Base-by-base conservation (phyloP, 2,888 invertebrate species). In the Monopis laevigella region DNA sequence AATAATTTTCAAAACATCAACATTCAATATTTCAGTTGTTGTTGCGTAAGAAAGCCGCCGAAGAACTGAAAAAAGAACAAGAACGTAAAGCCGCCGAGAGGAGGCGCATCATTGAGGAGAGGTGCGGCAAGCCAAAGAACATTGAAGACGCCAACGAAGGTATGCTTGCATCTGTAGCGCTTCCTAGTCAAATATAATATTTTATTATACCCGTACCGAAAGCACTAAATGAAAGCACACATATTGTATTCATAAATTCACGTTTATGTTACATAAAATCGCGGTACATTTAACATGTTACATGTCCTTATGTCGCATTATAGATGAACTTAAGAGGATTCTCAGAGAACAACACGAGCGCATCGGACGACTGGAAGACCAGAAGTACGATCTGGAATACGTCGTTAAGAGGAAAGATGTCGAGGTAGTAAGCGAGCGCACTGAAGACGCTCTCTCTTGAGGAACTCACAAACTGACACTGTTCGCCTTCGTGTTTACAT, bases 11-110 rank as follows among this genome's bases (percentile, higher is more conserved):
- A 21, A 32, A 24, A 38, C 12, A 36, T 14, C 38, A 36, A 28
- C 47, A 48, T 21, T 36, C 4, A 21, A 21, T 18, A 2, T n/a
- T 36, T 59, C 61, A 98, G 97, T 89, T 97, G 86, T 86, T 99
- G 87, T 88, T 99, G 84, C 97, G 98, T 91, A 96, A 98, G 86
- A 99, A 98, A 87, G 99, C 98, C 74, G 98, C 98, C 59, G 98
- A 99, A 81, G 98, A 99, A 82, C 84, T 99, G 85, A 98, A 98
- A 86, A 97, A 97, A 81, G 98, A 99, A 84, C 98, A 98, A 82
- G 96, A 98, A 84, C 91, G 95, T 72, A 98, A 98, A 86, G 96
- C 97, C 45, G 95, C 96, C 52, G 98, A 98, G 82, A 91, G 97
- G 77, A 94, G 96, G 85, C 92, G 94, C 71, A 94, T 96, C 85